phyloP scores from a whole-genome alignment of 1,140 invertebrate species.

The Caenorhabditis inopinata region DNA sequence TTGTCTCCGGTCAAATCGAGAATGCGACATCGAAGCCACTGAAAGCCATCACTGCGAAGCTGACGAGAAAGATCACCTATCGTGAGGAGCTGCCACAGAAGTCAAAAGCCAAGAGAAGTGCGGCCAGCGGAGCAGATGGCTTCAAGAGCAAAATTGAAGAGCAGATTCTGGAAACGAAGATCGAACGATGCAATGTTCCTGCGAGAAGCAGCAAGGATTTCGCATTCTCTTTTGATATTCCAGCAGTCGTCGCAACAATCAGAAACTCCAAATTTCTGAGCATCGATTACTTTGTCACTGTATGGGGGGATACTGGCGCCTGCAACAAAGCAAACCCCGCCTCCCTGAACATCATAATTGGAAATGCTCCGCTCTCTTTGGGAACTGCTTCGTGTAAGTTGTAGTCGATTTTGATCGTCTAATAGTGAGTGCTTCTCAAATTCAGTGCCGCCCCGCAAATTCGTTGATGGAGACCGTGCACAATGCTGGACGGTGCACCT shows the following conservation, averaged over 20 bases:
- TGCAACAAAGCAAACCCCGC: neutral
- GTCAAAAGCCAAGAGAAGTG: neutral
- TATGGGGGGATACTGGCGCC: neutral
- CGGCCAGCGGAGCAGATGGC: neutral
- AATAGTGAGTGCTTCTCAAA: neutral
- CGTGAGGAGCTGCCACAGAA: neutral
- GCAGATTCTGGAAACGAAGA: neutral
- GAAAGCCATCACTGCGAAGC: neutral
- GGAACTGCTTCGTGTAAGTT: neutral
- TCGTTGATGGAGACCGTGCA: slow-evolving; percentile 1
- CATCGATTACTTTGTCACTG: neutral
- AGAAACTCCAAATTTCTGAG: neutral
- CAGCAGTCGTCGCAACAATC: neutral
- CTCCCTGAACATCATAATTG: neutral
- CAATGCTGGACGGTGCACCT: neutral
- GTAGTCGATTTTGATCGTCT: no score
- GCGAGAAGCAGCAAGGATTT: neutral
- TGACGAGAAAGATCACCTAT: neutral
- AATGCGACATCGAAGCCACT: neutral
- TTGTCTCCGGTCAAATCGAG: neutral
- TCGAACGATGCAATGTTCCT: neutral
- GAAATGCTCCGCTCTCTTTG: neutral
- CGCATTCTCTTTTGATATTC: neutral
- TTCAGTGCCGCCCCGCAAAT: neutral
- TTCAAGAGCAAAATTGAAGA: neutral